Evolutionary conservation across 2,888 invertebrate genomes (phyloP).

Genomic region (Toxonevra muliebris): DNA sequence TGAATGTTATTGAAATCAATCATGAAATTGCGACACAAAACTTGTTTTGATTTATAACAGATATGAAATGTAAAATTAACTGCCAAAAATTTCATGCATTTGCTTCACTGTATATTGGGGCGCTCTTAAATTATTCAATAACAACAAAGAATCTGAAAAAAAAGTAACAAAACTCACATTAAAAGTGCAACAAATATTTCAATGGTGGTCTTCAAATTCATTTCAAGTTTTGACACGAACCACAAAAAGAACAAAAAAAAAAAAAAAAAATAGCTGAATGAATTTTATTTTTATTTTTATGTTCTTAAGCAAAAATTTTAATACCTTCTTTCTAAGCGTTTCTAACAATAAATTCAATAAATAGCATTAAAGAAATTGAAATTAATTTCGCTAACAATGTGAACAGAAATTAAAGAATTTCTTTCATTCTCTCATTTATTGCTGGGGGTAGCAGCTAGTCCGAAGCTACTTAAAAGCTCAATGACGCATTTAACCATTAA

Average conservation of each 20-base stretch:
- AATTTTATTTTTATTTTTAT: constrained; percentile 2
- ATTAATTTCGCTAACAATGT: constrained; percentile 58
- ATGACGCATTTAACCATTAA: constrained; percentile 61
- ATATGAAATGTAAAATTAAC: too few species aligned
- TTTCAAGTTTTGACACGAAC: constrained; percentile 42
- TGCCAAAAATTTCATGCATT: background rate
- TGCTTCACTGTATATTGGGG: constrained; percentile 26
- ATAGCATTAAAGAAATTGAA: constrained; percentile 33
- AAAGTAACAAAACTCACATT: constrained; percentile 27
- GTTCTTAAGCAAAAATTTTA: constrained; percentile 26
- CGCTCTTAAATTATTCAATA: background rate
- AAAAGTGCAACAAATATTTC: constrained; percentile 47
- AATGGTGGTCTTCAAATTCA: constrained; percentile 40
- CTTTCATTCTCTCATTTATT: too few species aligned
- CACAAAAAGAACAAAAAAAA: constrained; percentile 15
- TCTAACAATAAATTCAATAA: constrained; percentile 44
- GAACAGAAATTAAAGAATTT: constrained; percentile 12
- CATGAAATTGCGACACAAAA: constrained; percentile 31
- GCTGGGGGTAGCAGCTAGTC: too few species aligned
- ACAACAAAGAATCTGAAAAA: background rate
- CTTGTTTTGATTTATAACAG: constrained; percentile 25
- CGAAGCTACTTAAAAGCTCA: constrained; percentile 49
- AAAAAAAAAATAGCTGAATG: background rate
- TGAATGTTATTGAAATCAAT: constrained; percentile 36
- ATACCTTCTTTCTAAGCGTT: constrained; percentile 36